These are phyloP conservation scores for Pediacus dermestoides DNA, from an alignment of 2,888 invertebrate species.

Conservation along the genomic window DNA sequence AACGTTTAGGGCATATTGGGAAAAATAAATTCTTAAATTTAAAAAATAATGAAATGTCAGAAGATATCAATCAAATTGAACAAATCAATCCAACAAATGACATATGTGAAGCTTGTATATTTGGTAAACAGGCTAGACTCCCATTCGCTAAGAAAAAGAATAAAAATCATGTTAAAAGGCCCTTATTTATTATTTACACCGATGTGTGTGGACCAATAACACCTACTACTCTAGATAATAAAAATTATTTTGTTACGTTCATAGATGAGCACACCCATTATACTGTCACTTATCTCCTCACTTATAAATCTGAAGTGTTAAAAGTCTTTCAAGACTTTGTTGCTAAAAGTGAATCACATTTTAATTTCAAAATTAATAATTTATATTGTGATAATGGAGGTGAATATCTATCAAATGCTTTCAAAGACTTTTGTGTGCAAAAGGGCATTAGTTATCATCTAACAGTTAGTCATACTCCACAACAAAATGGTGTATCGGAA, in stretches of 20 bases:
- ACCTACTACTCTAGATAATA: slow-evolving; percentile 17
- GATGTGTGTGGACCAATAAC: slow-evolving; percentile 22
- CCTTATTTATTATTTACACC: slow-evolving; percentile 18
- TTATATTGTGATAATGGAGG: slow-evolving; percentile 8
- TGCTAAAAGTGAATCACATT: slow-evolving; percentile 20
- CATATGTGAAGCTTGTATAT: slow-evolving; percentile 16
- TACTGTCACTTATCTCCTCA: slow-evolving; percentile 19
- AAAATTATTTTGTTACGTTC: slow-evolving; percentile 16
- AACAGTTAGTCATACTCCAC: slow-evolving; percentile 14
- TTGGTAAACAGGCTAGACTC: slow-evolving; percentile 13
- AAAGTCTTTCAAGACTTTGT: slow-evolving; percentile 18
- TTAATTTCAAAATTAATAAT: slow-evolving; percentile 15
- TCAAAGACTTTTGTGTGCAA: slow-evolving; percentile 4
- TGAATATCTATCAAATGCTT: slow-evolving; percentile 8
- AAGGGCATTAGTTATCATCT: slow-evolving; percentile 6
- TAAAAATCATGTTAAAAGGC: slow-evolving; percentile 14
- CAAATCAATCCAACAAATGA: background rate
- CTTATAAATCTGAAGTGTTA: slow-evolving; percentile 21
- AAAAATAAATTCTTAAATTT: slow-evolving; percentile 13
- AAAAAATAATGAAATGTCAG: slow-evolving; percentile 10
- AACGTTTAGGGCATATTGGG: slow-evolving; percentile 14
- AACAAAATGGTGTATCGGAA: slow-evolving; percentile 22
- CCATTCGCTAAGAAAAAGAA: slow-evolving; percentile 16
- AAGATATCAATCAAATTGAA: background rate
- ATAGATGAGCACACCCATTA: slow-evolving; percentile 15